Base-by-base conservation (phyloP, 2,888 invertebrate species). In the Hyposoter didymator region DNA sequence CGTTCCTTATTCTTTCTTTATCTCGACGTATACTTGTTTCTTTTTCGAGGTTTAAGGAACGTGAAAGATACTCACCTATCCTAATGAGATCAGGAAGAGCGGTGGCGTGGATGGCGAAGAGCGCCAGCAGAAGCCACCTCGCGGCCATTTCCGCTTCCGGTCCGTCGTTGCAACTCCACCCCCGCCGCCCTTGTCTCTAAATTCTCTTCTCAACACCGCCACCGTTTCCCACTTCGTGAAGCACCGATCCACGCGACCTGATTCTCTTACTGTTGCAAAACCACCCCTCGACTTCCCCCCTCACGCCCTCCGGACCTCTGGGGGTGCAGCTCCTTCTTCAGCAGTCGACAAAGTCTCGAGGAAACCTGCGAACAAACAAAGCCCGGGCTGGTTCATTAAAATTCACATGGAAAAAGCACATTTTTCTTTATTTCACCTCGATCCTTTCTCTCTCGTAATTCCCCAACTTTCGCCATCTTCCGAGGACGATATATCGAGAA, bases 21-120 rank as follows among this genome's bases (percentile, higher is more conserved):
- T 43, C 19, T 22, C 43, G 28, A 55, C 39, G 66, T 73, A 19
- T 49, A 52, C 7, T n/a, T 43, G 69, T 72, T 80, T 73, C 74
- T 76, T 76, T 49, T 76, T 67, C 82, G 69, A n/a, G 80, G 80
- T 78, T 83, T 82, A 82, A 78, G 64, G 69, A 79, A 78, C 78
- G 78, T 76, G 62, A 70, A 89, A 89, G 88, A 89, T 89, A 92
- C 94, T 95, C 91, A 95, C 95, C 95, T 92, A 95, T 95, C 90
- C 95, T 94, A 90, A 95, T 95, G 89, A 94, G 93, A 89, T 95
- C 95, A 87, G 95, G 95, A 88, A 95, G 92, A 87, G 93, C 92
- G 89, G 89, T 89, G 85, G 90, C 89, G 87, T 89, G 89, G 88
- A 90, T 90, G 88, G 88, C 90, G 88, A 91, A 89, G 88, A 91